Evolutionary conservation across 1,140 invertebrate genomes (phyloP), one percentile per base, ranked within the genome.

Genomic region (Copidosoma floridanum): DNA sequence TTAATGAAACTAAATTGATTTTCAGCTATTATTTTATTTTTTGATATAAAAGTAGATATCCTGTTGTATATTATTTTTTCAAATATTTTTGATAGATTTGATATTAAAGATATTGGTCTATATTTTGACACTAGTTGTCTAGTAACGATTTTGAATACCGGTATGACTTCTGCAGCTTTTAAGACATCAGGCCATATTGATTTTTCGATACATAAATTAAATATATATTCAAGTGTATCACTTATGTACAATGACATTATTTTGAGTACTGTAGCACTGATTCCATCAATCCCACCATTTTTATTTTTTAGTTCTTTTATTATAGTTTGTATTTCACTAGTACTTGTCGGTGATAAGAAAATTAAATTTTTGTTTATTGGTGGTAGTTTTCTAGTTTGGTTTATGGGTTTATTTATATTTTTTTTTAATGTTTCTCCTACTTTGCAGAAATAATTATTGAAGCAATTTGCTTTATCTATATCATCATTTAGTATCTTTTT

Each of bases 141-240:
- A 37, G 54, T 32, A 0, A 62, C 67, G 8, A 38, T 50, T 61
- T 69, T 72, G 58, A 61, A 38, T 8, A 72, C 55, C 1, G 65
- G 70, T n/a, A 55, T 65, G 16, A 70, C 47, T 35, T 43, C 46
- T 20, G 65, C 60, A n/a, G 23, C 47, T 46, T 71, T 70, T 64
- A 67, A 68, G 4, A 47, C 35, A 2, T 41, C 16, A 8, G 66
- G 64, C 52, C 67, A 61, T 38, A 48, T 3, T 18, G 64, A 60
- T 24, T 26, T 12, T 8, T 14, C 21, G 4, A 69, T 35, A 23
- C 64, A 64, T 57, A 29, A n/a, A 27, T 59, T 56, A 54, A 70
- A 69, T 12, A 72, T 40, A 2, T 56, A 21, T 27, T n/a, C 37
- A 5, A 70, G n/a, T 1, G 68, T 62, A 26, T 37, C 0, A 27